These are phyloP conservation scores for Parazoanthus atlanticus DNA, from an alignment of 92 coral and sea anemone species.

Conservation along the genomic window DNA sequence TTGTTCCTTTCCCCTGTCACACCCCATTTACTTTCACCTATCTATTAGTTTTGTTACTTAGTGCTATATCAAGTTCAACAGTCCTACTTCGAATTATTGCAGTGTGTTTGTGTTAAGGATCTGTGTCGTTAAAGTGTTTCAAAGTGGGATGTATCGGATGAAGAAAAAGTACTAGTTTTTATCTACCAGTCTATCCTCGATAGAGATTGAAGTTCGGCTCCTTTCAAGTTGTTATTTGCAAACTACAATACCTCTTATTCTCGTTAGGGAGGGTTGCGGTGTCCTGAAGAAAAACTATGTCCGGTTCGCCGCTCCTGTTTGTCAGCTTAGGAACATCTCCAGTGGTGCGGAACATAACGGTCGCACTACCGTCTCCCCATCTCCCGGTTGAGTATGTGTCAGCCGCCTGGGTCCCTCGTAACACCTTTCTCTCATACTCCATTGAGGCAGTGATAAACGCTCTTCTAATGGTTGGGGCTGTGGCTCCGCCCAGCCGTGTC, in stretches of 20 bases:
- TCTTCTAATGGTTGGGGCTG: neutral
- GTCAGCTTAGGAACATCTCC: neutral
- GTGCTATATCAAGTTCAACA: too few relatives aligned
- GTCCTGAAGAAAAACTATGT: neutral
- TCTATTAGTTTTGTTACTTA: too few relatives aligned
- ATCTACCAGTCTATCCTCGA: too few relatives aligned
- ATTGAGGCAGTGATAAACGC: neutral
- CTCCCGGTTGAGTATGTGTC: neutral
- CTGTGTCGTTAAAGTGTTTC: too few relatives aligned
- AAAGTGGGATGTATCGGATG: too few relatives aligned
- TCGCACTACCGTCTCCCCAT: neutral
- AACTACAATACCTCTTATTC: neutral
- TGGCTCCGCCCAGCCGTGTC: neutral
- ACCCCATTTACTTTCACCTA: too few relatives aligned
- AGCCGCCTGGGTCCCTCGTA: neutral
- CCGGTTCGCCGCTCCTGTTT: neutral
- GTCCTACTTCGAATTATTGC: too few relatives aligned
- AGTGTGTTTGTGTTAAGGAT: too few relatives aligned
- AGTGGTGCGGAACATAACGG: neutral
- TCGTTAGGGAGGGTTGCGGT: neutral
- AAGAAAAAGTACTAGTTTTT: too few relatives aligned
- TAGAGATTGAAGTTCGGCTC: too few relatives aligned
- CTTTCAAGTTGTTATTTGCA: too few relatives aligned
- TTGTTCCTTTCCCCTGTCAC: too few relatives aligned
- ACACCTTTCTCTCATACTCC: neutral